These are phyloP conservation scores for Seriola aureovittata DNA, from an alignment of 2,113 vertebrate species.

Conservation along the genomic window DNA sequence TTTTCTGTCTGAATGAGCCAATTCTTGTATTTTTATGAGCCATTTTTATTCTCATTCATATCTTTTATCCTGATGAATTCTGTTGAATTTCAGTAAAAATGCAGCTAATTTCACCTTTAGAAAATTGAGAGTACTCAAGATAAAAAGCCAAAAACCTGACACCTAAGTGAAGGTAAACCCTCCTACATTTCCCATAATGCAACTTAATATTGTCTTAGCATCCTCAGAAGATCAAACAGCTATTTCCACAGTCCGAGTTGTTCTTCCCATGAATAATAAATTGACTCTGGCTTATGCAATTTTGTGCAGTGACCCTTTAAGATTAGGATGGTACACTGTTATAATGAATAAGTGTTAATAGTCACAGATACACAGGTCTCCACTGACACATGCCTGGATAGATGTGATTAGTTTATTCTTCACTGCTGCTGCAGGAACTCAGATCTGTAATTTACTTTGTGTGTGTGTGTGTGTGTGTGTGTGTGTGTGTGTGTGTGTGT, in stretches of 20 bases:
- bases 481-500: too few species aligned
- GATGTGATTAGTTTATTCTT: neutral
- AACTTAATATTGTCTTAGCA: too few species aligned
- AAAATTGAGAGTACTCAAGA: neutral
- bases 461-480: slow-evolving; percentile 30
- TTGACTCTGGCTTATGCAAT: neutral
- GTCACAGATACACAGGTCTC: slow-evolving; percentile 5
- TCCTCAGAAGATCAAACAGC: neutral
- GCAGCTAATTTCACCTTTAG: neutral
- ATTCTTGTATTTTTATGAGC: too few species aligned
- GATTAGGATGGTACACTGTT: neutral
- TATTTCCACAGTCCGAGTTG: too few species aligned
- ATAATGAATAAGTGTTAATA: neutral
- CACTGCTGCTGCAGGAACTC: neutral
- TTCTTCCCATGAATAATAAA: neutral
- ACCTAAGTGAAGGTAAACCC: too few species aligned
- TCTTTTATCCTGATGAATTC: too few species aligned
- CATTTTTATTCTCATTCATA: too few species aligned
- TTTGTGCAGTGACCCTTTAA: neutral
- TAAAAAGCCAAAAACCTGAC: neutral
- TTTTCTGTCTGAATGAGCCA: neutral
- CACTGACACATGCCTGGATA: neutral
- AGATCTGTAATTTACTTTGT: neutral
- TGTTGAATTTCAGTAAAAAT: neutral
- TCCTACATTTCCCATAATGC: neutral